Percentiles rank a stretch among this genome's conserved stretches.
Conservation (phyloP, 2,888 invertebrate species). For the Lasioglossum calceatum region DNA sequence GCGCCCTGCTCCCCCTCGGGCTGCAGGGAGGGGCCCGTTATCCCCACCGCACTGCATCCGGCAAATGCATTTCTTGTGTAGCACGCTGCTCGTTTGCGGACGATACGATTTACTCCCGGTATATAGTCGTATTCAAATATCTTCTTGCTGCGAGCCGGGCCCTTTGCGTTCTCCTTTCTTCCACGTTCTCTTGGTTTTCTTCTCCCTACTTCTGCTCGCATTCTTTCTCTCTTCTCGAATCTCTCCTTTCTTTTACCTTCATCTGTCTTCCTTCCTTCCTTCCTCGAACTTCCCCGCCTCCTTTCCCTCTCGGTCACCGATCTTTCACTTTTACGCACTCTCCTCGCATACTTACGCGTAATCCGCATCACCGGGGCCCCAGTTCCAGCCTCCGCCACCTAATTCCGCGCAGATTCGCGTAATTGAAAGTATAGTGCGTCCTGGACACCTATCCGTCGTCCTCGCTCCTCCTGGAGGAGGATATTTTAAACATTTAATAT, state of each 20-base stretch:
- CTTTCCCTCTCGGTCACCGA: slow-evolving; percentile 11
- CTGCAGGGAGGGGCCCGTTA: slow-evolving; percentile 42
- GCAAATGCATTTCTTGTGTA: slow-evolving; percentile 84
- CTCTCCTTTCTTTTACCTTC: neutral
- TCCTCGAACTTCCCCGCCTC: neutral
- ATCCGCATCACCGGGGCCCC: slow-evolving; percentile 56
- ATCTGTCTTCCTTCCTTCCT: slow-evolving; percentile 6
- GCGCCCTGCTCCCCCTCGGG: slow-evolving; percentile 31
- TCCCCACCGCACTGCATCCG: slow-evolving; percentile 64
- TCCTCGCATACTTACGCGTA: slow-evolving; percentile 46
- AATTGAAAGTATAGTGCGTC: slow-evolving; percentile 49
- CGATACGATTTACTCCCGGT: slow-evolving; percentile 80
- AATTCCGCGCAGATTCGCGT: slow-evolving; percentile 49
- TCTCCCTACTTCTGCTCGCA: neutral
- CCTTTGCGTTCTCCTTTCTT: slow-evolving; percentile 31
- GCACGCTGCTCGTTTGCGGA: slow-evolving; percentile 80
- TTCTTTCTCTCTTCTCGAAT: neutral
- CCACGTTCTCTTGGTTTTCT: slow-evolving; percentile 26
- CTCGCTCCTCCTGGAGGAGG: neutral
- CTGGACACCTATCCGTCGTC: slow-evolving; percentile 11
- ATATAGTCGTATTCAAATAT: slow-evolving; percentile 82
- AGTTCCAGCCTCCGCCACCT: slow-evolving; percentile 34
- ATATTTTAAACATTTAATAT: neutral
- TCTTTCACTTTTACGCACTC: slow-evolving; percentile 26
- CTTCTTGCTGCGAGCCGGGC: slow-evolving; percentile 66